These are phyloP conservation scores for Caprella mutica DNA, from an alignment of 2,888 invertebrate species.

Conservation along the genomic window DNA sequence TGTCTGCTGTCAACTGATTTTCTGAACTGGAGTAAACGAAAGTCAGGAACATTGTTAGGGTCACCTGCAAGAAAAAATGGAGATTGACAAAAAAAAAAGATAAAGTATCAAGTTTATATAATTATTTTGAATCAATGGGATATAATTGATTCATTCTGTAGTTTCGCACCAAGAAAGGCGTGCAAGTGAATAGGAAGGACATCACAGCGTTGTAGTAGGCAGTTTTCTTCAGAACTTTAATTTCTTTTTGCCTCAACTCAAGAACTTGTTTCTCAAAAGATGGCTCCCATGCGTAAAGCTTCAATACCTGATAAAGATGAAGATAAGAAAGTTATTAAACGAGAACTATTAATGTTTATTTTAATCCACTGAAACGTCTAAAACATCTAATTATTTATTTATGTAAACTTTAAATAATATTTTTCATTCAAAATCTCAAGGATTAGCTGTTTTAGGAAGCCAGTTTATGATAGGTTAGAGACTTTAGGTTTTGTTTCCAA, in stretches of 20 bases:
- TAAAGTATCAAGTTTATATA: neutral
- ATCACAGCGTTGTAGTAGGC: constrained; percentile 81
- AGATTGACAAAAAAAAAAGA: neutral
- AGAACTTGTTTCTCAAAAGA: constrained; percentile 80
- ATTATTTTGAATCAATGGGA: no score
- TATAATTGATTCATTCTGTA: neutral
- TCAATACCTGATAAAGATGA: constrained; percentile 55
- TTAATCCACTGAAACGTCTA: constrained; percentile 9
- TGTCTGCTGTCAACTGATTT: constrained; percentile 39
- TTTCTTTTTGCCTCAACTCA: constrained; percentile 75
- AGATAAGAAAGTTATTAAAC: constrained; percentile 8
- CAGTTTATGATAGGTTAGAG: no score
- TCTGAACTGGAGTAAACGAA: constrained; percentile 50
- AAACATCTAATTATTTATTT: constrained; percentile 7
- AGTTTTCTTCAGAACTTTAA: constrained; percentile 69
- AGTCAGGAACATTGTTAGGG: constrained; percentile 69
- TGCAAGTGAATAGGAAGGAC: constrained; percentile 87
- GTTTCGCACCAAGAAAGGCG: constrained; percentile 76
- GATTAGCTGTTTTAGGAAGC: neutral
- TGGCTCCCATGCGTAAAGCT: constrained; percentile 89
- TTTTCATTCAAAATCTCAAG: neutral
- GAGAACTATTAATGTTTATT: constrained; percentile 12
- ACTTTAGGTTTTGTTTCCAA: no score
- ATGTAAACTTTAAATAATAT: neutral
- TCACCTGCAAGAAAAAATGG: constrained; percentile 45